These are phyloP conservation scores for Gobio gobio DNA, from an alignment of 2,113 vertebrate species.

Conservation along the genomic window DNA sequence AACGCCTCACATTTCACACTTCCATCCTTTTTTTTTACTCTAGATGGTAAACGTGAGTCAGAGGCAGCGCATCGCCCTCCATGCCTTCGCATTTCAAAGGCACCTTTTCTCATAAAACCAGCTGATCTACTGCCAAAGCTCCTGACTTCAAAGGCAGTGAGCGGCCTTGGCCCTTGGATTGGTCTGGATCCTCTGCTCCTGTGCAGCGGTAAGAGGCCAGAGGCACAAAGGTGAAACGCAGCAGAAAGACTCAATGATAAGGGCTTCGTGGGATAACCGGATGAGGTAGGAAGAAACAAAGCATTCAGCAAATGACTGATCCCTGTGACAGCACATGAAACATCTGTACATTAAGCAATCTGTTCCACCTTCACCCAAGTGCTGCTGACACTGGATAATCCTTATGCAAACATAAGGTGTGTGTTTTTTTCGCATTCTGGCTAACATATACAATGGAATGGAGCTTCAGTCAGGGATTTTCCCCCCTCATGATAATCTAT, in stretches of 20 bases:
- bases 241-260: slow-evolving; percentile 12
- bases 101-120: slow-evolving; percentile 50
- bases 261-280: slow-evolving; percentile 15
- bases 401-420: not conserved
- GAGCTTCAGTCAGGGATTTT: not conserved
- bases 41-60: slow-evolving; percentile 37
- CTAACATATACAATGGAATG: not conserved
- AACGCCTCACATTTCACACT: slow-evolving; percentile 47
- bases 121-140: slow-evolving; percentile 51
- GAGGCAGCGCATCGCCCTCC: slow-evolving; percentile 5
- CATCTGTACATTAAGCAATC: slow-evolving; percentile 39
- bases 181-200: slow-evolving; percentile 36
- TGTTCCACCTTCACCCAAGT: slow-evolving; percentile 17
- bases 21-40: slow-evolving; percentile 40
- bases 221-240: slow-evolving; percentile 36
- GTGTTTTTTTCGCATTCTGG: not conserved
- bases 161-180: slow-evolving; percentile 27
- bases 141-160: slow-evolving; percentile 46
- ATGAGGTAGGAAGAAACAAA: slow-evolving; percentile 35
- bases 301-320: slow-evolving; percentile 48
- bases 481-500: not conserved
- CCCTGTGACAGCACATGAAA: slow-evolving; percentile 38
- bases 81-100: slow-evolving; percentile 39
- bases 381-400: slow-evolving; percentile 33
- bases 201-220: slow-evolving; percentile 17